Evolutionary conservation across 2,113 vertebrate species (phyloP), one percentile per base, ranked within the genome.

Genomic region (Labeo rohita): DNA sequence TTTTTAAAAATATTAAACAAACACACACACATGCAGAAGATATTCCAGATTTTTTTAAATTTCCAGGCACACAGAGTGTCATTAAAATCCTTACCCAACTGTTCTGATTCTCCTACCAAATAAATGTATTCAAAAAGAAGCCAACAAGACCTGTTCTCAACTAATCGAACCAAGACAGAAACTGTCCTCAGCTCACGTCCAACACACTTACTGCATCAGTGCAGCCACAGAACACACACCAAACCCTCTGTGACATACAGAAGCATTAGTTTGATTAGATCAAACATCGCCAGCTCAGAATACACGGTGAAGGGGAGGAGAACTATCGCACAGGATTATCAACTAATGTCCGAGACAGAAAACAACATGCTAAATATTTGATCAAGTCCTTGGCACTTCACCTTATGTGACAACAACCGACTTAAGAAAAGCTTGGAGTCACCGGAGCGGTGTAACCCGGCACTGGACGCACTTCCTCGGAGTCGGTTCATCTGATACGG

Each of bases 361-460:
- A 89, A 65, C 61, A 80, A 87, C 12, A 3, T 21, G 18, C 80
- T 73, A 74, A 89, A 89, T 87, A 86, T 66, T 74, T 93, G 61
- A 95, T 92, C 92, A 92, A 92, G 94, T 92, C 54, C 94, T 78
- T 49, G 75, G 63, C 84, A 72, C 90, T 83, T 81, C 74, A 88
- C 65, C 87, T 84, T 75, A 74, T 50, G 34, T 11, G 15, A 87
- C 85, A 85, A 88, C 77, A 84, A 81, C 49, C 28, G 50, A 68
- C 50, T 66, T 39, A 21, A 18, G 77, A 15, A 45, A 23, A 15
- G 73, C 79, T 90, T 78, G 84, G 76, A 79, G 77, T 59, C 86
- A 87, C 21, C 73, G 89, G 92, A 93, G 93, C 91, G 74, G 70
- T 80, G 73, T 93, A 87, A 88, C 91, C 89, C 81, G 59, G 88